Evolutionary conservation across 1,140 invertebrate species (phyloP).

Genomic region (Drosophila elegans): DNA sequence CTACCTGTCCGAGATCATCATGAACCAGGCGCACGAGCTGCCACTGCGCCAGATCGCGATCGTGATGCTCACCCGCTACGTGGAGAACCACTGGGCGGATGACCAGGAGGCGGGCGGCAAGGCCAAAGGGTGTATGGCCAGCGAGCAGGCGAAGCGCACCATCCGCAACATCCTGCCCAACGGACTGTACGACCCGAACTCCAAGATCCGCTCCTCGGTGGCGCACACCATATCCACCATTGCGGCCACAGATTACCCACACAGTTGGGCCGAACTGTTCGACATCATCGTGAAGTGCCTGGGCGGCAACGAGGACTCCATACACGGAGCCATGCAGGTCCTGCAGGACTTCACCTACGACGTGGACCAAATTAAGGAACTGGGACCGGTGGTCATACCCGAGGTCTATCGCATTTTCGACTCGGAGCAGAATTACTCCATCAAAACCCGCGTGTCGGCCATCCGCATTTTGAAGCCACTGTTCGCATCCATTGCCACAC

Average conservation of each 20-base stretch:
- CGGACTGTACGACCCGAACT: slow-evolving; percentile 89
- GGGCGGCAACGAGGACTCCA: slow-evolving; percentile 87
- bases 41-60: slow-evolving; percentile 90
- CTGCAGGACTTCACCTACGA: slow-evolving; percentile 91
- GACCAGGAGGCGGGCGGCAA: slow-evolving; percentile 36
- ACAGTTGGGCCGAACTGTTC: slow-evolving; percentile 91
- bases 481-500: slow-evolving; percentile 86
- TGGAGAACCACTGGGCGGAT: slow-evolving; percentile 90
- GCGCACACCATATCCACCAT: slow-evolving; percentile 92
- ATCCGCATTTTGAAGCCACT: slow-evolving; percentile 79
- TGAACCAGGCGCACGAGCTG: slow-evolving; percentile 88
- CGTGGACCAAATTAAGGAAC: slow-evolving; percentile 89
- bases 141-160: slow-evolving; percentile 87
- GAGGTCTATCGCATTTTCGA: slow-evolving; percentile 92
- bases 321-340: slow-evolving; percentile 92
- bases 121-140: slow-evolving; percentile 81
- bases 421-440: slow-evolving; percentile 87
- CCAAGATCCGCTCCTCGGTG: slow-evolving; percentile 89
- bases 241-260: slow-evolving; percentile 92
- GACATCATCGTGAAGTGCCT: slow-evolving; percentile 89
- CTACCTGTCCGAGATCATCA: slow-evolving; percentile 90
- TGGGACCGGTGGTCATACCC: slow-evolving; percentile 91
- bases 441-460: slow-evolving; percentile 77
- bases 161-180: slow-evolving; percentile 89
- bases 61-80: slow-evolving; percentile 91